Base-by-base conservation (phyloP, 2,797 vertebrate species). In the Vultur gryphus region DNA sequence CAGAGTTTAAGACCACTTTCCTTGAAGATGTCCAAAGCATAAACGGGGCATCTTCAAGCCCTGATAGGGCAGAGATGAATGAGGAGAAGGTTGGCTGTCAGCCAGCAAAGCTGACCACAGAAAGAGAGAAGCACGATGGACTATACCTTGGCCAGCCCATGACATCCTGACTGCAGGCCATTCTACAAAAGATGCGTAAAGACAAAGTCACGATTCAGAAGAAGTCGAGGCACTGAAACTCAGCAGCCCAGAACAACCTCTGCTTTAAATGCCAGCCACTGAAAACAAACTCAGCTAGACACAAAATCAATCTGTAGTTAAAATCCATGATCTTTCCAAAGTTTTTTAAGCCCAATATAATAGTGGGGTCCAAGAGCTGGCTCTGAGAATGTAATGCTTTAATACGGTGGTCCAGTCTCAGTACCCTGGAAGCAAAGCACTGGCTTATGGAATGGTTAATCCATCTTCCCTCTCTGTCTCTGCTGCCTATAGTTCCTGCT, bases 401-500 rank as follows among this genome's bases (percentile, higher is more conserved):
- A 86, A 80, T 72, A 33, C 1, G 2, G 11, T 61, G 35, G 61
- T 58, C 51, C 54, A 55, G 51, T 26, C 58, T 66, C 43, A 75
- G 41, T 72, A 65, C 71, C 52, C 64, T 88, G 80, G 51, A 91
- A 95, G 61, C 59, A 81, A 89, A 95, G 71, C 69, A 44, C 70
- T 67, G 78, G 18, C 29, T 94, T 78, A 44, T 19, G 13, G 77
- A 94, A 94, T 67, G 29, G 49, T 87, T 94, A 89, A 96, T 91
- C 89, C 79, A 70, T 73, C 52, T 89, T 93, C 79, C 70, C 54
- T 59, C 58, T 78, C 83, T 92, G 65, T 91, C 70, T 81, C 92
- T 87, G 78, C 77, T 95, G 93, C 87, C 89, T 91, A 7, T 54
- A 71, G 35, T 89, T 96, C 75, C 80, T 97, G 83, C 77, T 71